Evolutionary conservation across 2,888 invertebrate genomes (phyloP).

Genomic region (Hipparchia sbordonii): DNA sequence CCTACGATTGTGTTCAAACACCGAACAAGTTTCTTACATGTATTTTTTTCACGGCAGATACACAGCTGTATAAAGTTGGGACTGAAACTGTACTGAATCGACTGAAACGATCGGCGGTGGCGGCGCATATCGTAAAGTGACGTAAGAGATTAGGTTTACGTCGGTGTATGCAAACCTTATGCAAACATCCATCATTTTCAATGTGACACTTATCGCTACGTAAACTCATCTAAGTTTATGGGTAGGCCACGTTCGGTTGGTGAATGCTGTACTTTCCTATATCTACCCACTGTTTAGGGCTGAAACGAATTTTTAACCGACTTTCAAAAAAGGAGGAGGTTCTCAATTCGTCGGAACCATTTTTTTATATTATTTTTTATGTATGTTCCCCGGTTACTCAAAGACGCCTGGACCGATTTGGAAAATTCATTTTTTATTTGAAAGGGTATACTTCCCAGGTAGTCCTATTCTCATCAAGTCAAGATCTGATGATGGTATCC

Average conservation of each 20-base stretch:
- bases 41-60: neutral
- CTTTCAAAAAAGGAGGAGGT: no score
- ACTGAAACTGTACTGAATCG: neutral
- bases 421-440: no score
- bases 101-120: neutral
- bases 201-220: neutral
- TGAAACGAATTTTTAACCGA: neutral
- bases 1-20: neutral
- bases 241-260: neutral
- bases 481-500: no score
- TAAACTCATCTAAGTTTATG: neutral
- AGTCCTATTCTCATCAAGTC: no score
- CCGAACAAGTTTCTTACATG: neutral
- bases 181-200: conserved; percentile 9
- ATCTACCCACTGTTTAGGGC: neutral
- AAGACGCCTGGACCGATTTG: no score
- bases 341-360: no score
- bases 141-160: conserved; percentile 6
- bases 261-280: neutral
- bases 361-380: no score
- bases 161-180: neutral
- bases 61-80: neutral
- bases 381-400: no score
- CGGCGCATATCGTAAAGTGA: neutral
- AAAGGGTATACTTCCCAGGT: no score